Base-by-base conservation (phyloP, 2,888 invertebrate genomes). In the Endotricha flammealis region DNA sequence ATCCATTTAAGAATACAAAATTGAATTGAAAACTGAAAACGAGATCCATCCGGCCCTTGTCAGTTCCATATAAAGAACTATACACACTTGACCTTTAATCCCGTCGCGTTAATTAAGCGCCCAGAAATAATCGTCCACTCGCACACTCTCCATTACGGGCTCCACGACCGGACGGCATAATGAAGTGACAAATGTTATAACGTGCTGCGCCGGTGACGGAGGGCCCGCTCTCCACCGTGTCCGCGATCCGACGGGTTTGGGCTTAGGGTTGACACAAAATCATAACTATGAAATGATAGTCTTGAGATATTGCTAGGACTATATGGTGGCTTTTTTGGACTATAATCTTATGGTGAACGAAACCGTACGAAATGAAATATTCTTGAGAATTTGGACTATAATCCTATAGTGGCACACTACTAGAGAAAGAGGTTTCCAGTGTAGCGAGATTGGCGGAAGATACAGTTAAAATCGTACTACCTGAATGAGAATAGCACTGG, bases 161-260 rank as follows among this genome's bases (percentile, higher is more conserved):
- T 39, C 42, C 42, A 39, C 54, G 11, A 31, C 30, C 33, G 32
- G 35, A 22, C 30, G 22, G 38, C 22, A 59, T 72, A 70, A 75
- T 76, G 67, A 71, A 71, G 70, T 77, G 82, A 80, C 80, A 73
- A 73, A 69, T 71, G 69, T 74, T 72, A 54, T 61, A 62, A 54
- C 58, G 53, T 50, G 31, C 36, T 20, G 44, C 48, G 32, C 50
- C 34, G 33, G 34, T 57, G 66, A 68, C 56, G 46, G 48, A 65
- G 66, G 52, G 49, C 58, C 46, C 40, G 36, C 55, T 53, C 67
- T 67, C 60, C 43, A 60, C 45, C 44, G 48, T 47, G 49, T 20
- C 33, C 52, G 45, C 41, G 48, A 53, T 54, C 59, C 52, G 39
- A 42, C 39, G 32, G 30, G n/a, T 29, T n/a, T 37, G 12, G 13